A percentile compares a stretch with the other conserved stretches of the same genome.
Evolutionary conservation across 1,140 invertebrate species (phyloP).

Genomic region (Lanistes nyassanus): DNA sequence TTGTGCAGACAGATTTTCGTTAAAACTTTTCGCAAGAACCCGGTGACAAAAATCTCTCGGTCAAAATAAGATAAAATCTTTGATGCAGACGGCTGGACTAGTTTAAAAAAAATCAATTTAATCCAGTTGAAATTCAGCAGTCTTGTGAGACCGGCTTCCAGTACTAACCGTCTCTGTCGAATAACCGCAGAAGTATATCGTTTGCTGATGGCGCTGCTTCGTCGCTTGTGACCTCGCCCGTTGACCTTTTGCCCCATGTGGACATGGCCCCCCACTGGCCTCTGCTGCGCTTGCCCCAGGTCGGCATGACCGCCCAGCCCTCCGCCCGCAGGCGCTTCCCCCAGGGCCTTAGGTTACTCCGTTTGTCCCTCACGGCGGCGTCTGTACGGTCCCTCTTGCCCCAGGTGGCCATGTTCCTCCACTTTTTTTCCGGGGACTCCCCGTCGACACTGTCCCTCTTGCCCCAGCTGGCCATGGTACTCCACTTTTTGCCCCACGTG

Average conservation of each 20-base stretch:
- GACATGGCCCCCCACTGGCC: constrained; percentile 2
- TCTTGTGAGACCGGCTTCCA: too few relatives aligned
- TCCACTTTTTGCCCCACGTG: constrained; percentile 17
- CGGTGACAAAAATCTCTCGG: too few relatives aligned
- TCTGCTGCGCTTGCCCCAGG: constrained; percentile 10
- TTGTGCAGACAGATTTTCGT: too few relatives aligned
- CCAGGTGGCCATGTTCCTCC: constrained; percentile 19
- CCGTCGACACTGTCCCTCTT: not conserved
- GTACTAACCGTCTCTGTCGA: constrained; percentile 20
- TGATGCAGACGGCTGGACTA: too few relatives aligned
- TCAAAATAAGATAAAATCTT: too few relatives aligned
- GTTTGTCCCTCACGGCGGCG: not conserved
- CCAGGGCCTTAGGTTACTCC: constrained; percentile 2
- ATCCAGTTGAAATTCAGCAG: too few relatives aligned
- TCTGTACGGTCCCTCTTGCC: constrained; percentile 3
- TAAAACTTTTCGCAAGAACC: too few relatives aligned
- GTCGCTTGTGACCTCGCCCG: not conserved
- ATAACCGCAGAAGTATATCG: not conserved
- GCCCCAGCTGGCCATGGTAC: not conserved
- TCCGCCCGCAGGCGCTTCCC: constrained; percentile 13
- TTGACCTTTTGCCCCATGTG: not conserved
- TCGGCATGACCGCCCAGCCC: constrained; percentile 3
- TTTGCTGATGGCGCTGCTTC: not conserved
- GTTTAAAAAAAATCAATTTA: too few relatives aligned
- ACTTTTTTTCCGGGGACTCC: not conserved